Base-by-base conservation (phyloP, 53 echinoderm and acorn worm genomes). In the Echinometra lucunter region DNA sequence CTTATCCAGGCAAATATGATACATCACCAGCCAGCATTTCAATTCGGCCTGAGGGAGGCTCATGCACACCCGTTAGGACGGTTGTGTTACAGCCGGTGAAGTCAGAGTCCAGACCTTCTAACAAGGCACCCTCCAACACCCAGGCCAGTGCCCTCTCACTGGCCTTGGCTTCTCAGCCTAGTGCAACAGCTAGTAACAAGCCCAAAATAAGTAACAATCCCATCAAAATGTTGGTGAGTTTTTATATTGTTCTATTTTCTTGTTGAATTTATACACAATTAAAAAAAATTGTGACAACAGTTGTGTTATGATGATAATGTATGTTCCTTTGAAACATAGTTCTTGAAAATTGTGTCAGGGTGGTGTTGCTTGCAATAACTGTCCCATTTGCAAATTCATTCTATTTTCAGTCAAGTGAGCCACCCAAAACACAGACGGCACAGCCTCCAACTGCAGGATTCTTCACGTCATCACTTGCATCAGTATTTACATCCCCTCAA, bases 81-180 rank as follows among this genome's bases (percentile, higher is more conserved):
- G 58, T 97, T 56, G 66, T 97, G 67, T 92, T 88, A 37, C 97
- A 96, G 63, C 94, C 91, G 5, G 94, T 97, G 53, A 97, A 97
- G 72, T 34, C 97, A 0, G 97, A 97, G 66, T 91, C 94, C 19
- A 89, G 69, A 0, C 25, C 72, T 9, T 66, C 95, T 21, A 37
- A 92, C 44, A 94, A 94, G 83, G 35, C 45, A 53, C 3, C 85
- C 44, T 10, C 75, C 2, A 30, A 12, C 45, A 57, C 83, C 42
- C 82, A 83, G 85, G 23, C 58, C 32, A 94, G 94, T 23, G 94
- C 94, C n/a, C 66, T 94, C n/a, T 83, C 94, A 35, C 44, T 83
- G 25, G 94, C 94, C 27, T 58, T 94, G 94, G 94, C 85, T 63
- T 74, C 92, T 25, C 16, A 16, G 19, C 19, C 66, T 4, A 35